phyloP scores from a whole-genome alignment of 2,113 vertebrate genomes.

The Megalops atlanticus region DNA sequence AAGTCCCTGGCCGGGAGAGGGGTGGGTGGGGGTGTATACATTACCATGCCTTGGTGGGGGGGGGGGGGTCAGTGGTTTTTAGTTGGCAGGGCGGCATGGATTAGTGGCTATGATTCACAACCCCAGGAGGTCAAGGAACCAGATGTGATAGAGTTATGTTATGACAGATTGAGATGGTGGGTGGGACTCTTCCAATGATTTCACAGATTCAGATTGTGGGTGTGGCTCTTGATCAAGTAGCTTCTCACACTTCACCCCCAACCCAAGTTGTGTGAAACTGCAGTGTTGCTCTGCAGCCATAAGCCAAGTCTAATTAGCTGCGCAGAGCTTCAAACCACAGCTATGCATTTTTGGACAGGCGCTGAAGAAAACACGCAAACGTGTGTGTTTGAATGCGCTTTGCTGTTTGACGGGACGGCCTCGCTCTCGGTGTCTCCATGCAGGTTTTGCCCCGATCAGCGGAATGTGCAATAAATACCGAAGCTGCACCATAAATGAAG shows the following conservation, averaged over 20 bases:
- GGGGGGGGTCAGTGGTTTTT: neutral
- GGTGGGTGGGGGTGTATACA: neutral
- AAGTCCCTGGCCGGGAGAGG: slow-evolving; percentile 20
- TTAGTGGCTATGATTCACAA: neutral
- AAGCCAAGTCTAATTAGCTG: neutral
- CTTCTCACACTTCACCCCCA: neutral
- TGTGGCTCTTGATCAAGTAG: no score
- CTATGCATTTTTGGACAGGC: neutral
- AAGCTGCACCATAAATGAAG: slow-evolving; percentile 88
- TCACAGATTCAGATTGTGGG: neutral
- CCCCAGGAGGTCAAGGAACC: no score
- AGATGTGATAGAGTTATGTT: no score
- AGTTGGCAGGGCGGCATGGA: neutral
- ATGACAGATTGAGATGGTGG: no score
- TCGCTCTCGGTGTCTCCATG: neutral
- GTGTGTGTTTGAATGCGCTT: no score
- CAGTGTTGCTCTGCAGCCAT: neutral
- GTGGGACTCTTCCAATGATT: no score
- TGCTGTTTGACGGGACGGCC: neutral
- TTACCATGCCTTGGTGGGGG: neutral
- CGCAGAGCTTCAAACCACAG: neutral
- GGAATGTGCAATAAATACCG: slow-evolving; percentile 94
- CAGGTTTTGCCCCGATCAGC: slow-evolving; percentile 88
- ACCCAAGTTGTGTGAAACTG: neutral
- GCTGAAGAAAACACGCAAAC: neutral